These are phyloP conservation scores for Aradophagus sp. DNA, from an alignment of 1,140 invertebrate species.

Conservation along the genomic window DNA sequence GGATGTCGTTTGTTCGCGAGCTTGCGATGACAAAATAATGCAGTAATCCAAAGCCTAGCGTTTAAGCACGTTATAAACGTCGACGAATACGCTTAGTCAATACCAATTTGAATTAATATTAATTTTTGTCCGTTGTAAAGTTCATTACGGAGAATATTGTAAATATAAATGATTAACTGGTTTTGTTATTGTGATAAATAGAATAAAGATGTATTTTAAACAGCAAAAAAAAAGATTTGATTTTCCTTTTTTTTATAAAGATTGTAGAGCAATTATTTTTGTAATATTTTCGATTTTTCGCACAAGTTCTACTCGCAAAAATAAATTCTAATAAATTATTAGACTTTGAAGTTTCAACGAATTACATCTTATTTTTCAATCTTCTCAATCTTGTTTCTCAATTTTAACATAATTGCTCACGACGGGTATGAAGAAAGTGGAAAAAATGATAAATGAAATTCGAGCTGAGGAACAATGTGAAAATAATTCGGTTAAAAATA, in stretches of 20 bases:
- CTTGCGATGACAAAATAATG: slow-evolving; percentile 40
- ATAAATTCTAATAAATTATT: no score
- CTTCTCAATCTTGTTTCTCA: no score
- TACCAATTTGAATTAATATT: slow-evolving; percentile 32
- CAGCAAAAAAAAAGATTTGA: no score
- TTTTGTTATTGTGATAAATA: slow-evolving; percentile 14
- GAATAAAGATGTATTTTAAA: slow-evolving; percentile 12
- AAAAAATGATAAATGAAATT: neutral
- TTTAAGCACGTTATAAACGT: slow-evolving; percentile 21
- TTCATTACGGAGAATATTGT: neutral
- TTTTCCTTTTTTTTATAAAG: no score
- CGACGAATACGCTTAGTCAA: slow-evolving; percentile 9
- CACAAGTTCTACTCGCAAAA: no score
- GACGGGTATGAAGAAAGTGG: neutral
- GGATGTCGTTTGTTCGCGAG: slow-evolving; percentile 12
- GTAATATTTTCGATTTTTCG: no score
- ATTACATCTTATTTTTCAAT: no score
- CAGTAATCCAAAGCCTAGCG: slow-evolving; percentile 22
- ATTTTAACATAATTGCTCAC: no score
- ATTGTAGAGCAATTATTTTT: no score
- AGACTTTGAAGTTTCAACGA: no score
- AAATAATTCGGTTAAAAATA: no score
- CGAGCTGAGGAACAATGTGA: slow-evolving; percentile 17
- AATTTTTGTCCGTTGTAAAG: slow-evolving; percentile 16
- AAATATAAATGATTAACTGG: no score